Evolutionary conservation across 2,797 vertebrate species (phyloP).

Genomic region (Diplodus puntazzo): DNA sequence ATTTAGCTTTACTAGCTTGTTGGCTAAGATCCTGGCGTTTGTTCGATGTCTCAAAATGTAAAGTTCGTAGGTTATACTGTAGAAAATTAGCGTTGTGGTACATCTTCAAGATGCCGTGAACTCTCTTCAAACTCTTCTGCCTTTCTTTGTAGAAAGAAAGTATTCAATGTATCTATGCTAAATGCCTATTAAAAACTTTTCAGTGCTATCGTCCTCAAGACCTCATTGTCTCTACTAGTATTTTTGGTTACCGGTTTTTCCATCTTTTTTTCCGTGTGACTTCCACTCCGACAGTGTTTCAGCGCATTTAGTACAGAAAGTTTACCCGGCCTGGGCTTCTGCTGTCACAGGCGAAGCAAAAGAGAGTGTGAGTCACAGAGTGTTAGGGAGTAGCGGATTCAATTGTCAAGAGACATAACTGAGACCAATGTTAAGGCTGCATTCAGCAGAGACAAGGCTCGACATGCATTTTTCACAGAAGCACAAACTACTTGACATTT

Average conservation of each 20-base stretch:
- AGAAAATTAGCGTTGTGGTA: too few species aligned
- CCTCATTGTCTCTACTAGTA: not conserved
- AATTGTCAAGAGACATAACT: conserved; percentile 65
- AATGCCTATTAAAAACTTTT: too few species aligned
- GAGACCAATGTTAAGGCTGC: conserved; percentile 39
- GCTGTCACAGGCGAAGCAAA: conserved; percentile 24
- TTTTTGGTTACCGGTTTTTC: not conserved
- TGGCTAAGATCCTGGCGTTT: too few species aligned
- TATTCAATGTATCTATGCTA: too few species aligned
- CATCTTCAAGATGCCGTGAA: too few species aligned
- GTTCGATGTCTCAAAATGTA: too few species aligned
- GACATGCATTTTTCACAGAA: conserved; percentile 61
- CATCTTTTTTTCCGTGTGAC: not conserved
- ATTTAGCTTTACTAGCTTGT: too few species aligned
- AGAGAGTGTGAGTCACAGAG: conserved; percentile 47
- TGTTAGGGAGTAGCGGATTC: conserved; percentile 45
- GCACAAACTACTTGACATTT: conserved; percentile 70
- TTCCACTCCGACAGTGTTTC: not conserved
- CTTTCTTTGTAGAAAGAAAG: too few species aligned
- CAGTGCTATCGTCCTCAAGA: too few species aligned
- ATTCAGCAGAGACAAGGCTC: conserved; percentile 53
- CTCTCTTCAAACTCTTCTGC: too few species aligned
- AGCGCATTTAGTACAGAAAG: conserved; percentile 17
- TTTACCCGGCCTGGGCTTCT: not conserved
- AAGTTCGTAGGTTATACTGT: too few species aligned